Evolutionary conservation across 2,888 invertebrate genomes (phyloP).

Genomic region (Tetranychus piercei): DNA sequence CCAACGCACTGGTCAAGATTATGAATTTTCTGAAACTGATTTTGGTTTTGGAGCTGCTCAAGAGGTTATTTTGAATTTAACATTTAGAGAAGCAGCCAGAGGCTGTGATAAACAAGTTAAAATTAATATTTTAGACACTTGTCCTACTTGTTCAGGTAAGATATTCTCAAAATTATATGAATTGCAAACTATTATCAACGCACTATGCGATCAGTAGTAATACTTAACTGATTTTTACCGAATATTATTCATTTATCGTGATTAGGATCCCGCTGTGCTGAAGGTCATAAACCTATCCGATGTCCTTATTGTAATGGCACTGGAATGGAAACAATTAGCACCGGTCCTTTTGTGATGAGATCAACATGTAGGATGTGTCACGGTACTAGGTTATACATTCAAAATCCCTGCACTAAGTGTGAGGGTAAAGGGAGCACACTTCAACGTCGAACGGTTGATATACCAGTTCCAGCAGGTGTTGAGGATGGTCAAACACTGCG

Average conservation of each 20-base stretch:
- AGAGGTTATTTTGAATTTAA: conserved; percentile 73
- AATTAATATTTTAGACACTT: conserved; percentile 78
- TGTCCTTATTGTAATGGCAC: conserved; percentile 89
- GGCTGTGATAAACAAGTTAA: conserved; percentile 83
- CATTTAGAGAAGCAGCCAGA: conserved; percentile 79
- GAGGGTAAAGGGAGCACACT: conserved; percentile 77
- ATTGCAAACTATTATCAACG: background rate
- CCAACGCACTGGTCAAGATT: conserved; percentile 34
- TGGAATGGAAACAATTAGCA: conserved; percentile 50
- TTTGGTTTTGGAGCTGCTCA: conserved; percentile 80
- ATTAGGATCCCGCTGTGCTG: conserved; percentile 2
- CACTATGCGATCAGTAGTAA: background rate
- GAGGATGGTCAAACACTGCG: conserved; percentile 94
- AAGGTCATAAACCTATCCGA: conserved; percentile 61
- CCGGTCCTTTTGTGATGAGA: conserved; percentile 87
- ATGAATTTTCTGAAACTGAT: conserved; percentile 55
- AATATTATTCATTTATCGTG: background rate
- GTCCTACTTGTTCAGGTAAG: conserved; percentile 63
- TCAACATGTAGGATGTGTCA: conserved; percentile 81
- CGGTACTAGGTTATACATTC: conserved; percentile 66
- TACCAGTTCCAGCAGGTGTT: conserved; percentile 80
- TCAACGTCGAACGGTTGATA: conserved; percentile 66
- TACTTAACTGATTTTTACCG: background rate
- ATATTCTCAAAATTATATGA: background rate
- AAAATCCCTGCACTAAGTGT: conserved; percentile 75